A percentile compares a stretch with the other conserved stretches of the same genome.
phyloP scores from a whole-genome alignment of 1,140 invertebrate species.

The Drosophila ercepeae region DNA sequence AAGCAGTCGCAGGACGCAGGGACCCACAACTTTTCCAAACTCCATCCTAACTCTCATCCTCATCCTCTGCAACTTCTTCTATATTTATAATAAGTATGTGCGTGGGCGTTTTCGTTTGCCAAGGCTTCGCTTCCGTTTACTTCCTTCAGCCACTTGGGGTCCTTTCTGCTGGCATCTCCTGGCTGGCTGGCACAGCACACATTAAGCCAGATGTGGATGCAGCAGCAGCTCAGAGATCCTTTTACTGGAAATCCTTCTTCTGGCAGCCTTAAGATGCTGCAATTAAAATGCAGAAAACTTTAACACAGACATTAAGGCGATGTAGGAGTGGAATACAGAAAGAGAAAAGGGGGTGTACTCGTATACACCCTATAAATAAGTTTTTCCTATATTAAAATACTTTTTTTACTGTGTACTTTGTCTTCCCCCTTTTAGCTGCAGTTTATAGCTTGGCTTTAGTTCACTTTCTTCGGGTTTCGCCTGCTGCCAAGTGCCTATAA shows the following conservation, averaged over 20 bases:
- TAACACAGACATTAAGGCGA: slow-evolving; percentile 15
- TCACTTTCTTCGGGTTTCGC: slow-evolving; percentile 16
- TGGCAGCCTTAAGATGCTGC: slow-evolving; percentile 40
- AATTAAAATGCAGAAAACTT: slow-evolving; percentile 74
- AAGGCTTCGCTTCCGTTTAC: slow-evolving; percentile 26
- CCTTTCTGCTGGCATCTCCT: slow-evolving; percentile 27
- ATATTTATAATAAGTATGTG: background rate
- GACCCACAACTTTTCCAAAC: slow-evolving; percentile 14
- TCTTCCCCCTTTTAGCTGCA: slow-evolving; percentile 45
- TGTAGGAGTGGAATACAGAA: slow-evolving; percentile 2
- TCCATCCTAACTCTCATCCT: slow-evolving; percentile 15
- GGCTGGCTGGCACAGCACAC: too few species aligned
- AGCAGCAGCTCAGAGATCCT: slow-evolving; percentile 6
- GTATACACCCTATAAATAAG: too few species aligned
- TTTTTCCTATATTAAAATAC: background rate
- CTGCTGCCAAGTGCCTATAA: slow-evolving; percentile 33
- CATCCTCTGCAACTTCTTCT: background rate
- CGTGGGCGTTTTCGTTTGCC: background rate
- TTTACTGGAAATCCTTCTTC: slow-evolving; percentile 7
- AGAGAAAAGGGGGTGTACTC: slow-evolving; percentile 4
- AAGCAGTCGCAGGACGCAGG: background rate
- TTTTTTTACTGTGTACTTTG: slow-evolving; percentile 2
- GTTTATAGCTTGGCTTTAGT: slow-evolving; percentile 44
- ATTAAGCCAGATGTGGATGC: slow-evolving; percentile 31
- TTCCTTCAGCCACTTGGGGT: slow-evolving; percentile 39